A percentile compares a stretch with the other conserved stretches of the same genome.
Evolutionary conservation across 2,888 invertebrate genomes (phyloP).

Genomic region (Subacronicta megacephala): DNA sequence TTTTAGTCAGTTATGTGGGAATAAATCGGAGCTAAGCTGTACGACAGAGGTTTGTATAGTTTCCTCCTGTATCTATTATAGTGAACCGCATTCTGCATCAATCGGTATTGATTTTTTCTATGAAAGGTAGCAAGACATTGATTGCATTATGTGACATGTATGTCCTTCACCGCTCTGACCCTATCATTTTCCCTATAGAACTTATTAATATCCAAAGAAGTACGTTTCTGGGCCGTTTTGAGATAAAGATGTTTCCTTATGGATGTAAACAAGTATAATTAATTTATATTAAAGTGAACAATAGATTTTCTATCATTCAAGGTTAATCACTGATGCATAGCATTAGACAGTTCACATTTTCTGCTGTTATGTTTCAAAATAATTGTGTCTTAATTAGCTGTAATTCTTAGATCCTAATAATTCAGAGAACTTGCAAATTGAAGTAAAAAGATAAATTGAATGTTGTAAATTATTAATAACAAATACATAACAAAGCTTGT

Average conservation of each 20-base stretch:
- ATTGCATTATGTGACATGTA: slow-evolving; percentile 42
- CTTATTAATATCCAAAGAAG: slow-evolving; percentile 15
- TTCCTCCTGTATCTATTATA: slow-evolving; percentile 7
- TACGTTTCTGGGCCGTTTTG: slow-evolving; percentile 1
- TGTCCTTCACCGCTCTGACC: slow-evolving; percentile 42
- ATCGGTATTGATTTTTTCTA: slow-evolving; percentile 60
- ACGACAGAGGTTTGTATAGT: slow-evolving; percentile 73
- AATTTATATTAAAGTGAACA: background rate
- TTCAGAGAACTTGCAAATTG: background rate
- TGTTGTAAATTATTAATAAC: no score
- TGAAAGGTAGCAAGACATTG: slow-evolving; percentile 24
- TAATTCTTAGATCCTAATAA: background rate
- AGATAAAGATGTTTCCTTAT: slow-evolving; percentile 21
- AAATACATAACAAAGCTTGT: no score
- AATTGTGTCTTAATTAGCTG: no score
- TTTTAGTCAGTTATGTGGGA: slow-evolving; percentile 70
- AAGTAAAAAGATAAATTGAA: no score
- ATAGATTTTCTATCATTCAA: background rate
- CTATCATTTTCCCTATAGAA: slow-evolving; percentile 38
- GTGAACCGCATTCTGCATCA: slow-evolving; percentile 33
- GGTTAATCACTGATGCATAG: slow-evolving; percentile 1
- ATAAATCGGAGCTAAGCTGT: slow-evolving; percentile 75
- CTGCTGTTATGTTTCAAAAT: background rate
- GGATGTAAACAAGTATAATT: background rate
- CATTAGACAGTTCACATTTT: background rate